These are phyloP conservation scores for Xiphias gladius DNA, from an alignment of 2,113 vertebrate species.

Conservation along the genomic window DNA sequence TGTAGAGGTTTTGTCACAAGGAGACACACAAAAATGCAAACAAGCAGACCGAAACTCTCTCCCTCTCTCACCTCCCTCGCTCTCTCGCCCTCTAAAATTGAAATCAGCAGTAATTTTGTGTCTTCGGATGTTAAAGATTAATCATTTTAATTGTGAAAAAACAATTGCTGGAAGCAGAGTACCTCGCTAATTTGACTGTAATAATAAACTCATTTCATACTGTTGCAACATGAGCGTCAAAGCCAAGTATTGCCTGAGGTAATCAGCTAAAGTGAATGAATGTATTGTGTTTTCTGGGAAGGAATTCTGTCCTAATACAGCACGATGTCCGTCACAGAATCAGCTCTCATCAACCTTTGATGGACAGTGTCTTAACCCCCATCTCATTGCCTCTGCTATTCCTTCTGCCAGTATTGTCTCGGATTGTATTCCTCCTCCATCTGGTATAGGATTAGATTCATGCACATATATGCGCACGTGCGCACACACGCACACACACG, in stretches of 20 bases:
- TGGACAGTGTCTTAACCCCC: constrained; percentile 46
- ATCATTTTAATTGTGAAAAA: constrained; percentile 3
- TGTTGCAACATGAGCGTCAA: constrained; percentile 47
- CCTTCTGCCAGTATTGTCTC: constrained; percentile 72
- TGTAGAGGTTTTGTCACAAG: constrained; percentile 77
- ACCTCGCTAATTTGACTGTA: constrained; percentile 19
- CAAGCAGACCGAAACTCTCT: constrained; percentile 40
- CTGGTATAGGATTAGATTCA: constrained; percentile 77
- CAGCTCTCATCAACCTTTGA: constrained; percentile 56
- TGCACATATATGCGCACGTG: neutral
- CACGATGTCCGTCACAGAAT: constrained; percentile 34
- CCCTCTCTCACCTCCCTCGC: neutral
- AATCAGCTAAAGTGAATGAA: constrained; percentile 45
- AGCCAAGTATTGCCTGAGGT: constrained; percentile 36
- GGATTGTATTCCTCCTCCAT: constrained; percentile 78
- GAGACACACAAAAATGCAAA: constrained; percentile 63
- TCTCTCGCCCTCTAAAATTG: neutral
- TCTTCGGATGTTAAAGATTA: neutral
- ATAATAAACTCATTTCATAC: constrained; percentile 48
- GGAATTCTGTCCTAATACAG: constrained; percentile 21
- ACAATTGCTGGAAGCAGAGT: neutral
- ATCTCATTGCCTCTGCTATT: constrained; percentile 38
- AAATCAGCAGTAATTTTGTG: neutral
- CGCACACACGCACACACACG: neutral
- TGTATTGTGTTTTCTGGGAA: constrained; percentile 49